A percentile compares a stretch with the other conserved stretches of the same genome.
Conservation (phyloP, 2,797 vertebrate species). For the Podarcis lilfordi region DNA sequence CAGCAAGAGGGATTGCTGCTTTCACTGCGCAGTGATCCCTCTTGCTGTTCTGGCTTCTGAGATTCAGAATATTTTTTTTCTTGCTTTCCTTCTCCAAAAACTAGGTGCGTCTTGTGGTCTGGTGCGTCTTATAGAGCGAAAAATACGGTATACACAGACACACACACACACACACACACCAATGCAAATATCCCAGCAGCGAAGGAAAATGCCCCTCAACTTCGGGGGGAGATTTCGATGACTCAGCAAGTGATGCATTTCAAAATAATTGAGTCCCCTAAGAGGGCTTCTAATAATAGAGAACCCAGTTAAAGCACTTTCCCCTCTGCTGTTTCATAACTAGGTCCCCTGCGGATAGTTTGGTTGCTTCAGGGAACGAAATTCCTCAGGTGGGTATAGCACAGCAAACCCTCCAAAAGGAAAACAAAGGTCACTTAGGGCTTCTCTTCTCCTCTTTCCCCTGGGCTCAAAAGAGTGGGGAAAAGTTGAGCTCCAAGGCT, state of each 20-base stretch:
- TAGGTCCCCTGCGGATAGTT: not conserved
- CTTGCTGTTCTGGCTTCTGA: too few relatives aligned
- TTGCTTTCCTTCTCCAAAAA: too few relatives aligned
- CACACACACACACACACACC: too few relatives aligned
- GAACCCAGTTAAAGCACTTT: rapidly evolving
- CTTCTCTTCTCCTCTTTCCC: not conserved
- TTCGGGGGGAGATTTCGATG: not conserved
- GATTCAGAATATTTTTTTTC: too few relatives aligned
- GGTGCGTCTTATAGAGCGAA: too few relatives aligned
- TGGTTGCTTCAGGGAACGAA: not conserved
- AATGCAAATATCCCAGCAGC: not conserved
- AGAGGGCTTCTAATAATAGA: not conserved
- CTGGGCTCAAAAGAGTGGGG: not conserved
- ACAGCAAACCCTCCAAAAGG: not conserved
- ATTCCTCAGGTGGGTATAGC: not conserved
- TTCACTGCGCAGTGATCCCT: too few relatives aligned
- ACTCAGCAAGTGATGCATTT: constrained; percentile 13
- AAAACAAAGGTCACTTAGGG: not conserved
- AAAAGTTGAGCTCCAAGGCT: not conserved
- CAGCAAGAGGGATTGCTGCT: too few relatives aligned
- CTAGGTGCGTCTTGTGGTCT: too few relatives aligned
- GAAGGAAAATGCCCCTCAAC: not conserved
- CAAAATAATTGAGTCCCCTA: constrained; percentile 22
- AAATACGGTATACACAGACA: too few relatives aligned
- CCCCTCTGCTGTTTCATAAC: not conserved